phyloP scores from a whole-genome alignment of 2,113 vertebrate species.

The Muscicapa adusta region DNA sequence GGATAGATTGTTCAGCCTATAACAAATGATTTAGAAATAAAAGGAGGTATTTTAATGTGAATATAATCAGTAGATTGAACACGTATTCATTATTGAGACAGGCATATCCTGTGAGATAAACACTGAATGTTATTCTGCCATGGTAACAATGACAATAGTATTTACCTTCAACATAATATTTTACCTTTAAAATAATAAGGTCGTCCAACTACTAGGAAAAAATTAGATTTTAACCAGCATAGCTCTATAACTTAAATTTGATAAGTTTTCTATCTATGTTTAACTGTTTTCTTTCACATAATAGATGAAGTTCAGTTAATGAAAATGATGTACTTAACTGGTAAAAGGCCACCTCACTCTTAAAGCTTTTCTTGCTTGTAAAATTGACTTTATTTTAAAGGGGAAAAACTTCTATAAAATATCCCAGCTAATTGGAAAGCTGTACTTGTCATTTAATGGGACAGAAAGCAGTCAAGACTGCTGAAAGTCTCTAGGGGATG shows the following conservation, averaged over 20 bases:
- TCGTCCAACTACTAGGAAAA: not conserved
- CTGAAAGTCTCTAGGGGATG: not conserved
- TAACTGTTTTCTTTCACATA: not conserved
- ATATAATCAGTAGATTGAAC: not conserved
- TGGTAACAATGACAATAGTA: not conserved
- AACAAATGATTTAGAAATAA: not conserved
- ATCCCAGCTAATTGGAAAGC: constrained; percentile 39
- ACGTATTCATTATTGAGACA: not conserved
- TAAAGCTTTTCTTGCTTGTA: not conserved
- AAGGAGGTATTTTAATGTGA: not conserved
- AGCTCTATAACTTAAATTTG: not conserved
- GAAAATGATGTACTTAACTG: not conserved
- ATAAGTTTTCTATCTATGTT: not conserved
- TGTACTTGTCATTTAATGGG: constrained; percentile 5
- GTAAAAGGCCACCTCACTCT: not conserved
- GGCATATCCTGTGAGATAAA: not conserved
- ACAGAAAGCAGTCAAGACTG: constrained; percentile 7
- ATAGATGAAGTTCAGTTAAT: not conserved
- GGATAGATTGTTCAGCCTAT: not conserved
- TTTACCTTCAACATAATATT: not conserved
- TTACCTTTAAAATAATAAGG: not conserved
- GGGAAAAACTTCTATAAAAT: not conserved
- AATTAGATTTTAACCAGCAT: not conserved
- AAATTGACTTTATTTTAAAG: not conserved
- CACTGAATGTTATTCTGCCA: not conserved